Conservation (phyloP, 2,113 vertebrate species). For the Tiliqua scincoides region DNA sequence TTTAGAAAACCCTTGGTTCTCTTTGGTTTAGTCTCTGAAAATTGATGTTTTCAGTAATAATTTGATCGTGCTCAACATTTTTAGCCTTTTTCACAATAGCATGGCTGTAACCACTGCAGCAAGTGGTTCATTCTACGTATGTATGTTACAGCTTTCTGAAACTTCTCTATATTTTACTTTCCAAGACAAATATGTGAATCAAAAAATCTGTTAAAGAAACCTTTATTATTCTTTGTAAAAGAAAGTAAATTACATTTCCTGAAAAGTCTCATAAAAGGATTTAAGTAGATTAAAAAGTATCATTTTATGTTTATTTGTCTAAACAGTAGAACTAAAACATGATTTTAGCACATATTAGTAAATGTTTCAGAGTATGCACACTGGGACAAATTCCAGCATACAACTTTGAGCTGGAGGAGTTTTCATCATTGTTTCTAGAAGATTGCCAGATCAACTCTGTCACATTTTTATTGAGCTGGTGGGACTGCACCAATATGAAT, state of each 20-base stretch:
- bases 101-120: neutral
- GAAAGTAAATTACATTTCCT: slow-evolving; percentile 30
- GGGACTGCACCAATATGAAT: neutral
- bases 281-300: slow-evolving; percentile 65
- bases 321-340: slow-evolving; percentile 44
- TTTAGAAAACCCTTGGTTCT: too few species aligned
- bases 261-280: slow-evolving; percentile 51
- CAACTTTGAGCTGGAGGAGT: slow-evolving; percentile 35
- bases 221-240: neutral
- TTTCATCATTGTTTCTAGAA: slow-evolving; percentile 24
- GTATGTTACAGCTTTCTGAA: neutral
- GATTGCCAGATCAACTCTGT: slow-evolving; percentile 18
- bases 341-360: slow-evolving; percentile 70
- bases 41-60: neutral
- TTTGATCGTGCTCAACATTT: neutral
- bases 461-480: slow-evolving; percentile 31
- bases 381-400: slow-evolving; percentile 54
- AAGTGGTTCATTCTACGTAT: neutral
- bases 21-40: neutral
- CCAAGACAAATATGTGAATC: slow-evolving; percentile 65
- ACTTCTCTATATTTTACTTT: slow-evolving; percentile 79
- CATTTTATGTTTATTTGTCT: slow-evolving; percentile 63
- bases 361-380: slow-evolving; percentile 56
- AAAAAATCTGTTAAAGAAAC: neutral
- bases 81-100: neutral